Evolutionary conservation across 2,888 invertebrate genomes (phyloP).

Genomic region (Hydraecia micacea): DNA sequence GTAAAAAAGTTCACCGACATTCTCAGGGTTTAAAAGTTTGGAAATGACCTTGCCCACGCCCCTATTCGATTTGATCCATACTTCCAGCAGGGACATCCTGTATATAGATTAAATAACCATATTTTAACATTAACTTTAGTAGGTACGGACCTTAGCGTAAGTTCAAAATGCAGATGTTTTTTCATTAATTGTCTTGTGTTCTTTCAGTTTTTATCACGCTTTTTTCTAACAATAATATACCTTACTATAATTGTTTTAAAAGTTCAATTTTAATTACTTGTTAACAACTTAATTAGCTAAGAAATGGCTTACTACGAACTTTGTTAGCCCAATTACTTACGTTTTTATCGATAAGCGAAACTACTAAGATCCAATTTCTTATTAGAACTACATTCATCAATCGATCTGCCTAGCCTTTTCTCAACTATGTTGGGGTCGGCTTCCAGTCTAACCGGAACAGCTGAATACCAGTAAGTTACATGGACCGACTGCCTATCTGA

Average conservation of each 20-base stretch:
- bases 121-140: background rate
- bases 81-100: too few species aligned
- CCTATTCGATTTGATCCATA: too few species aligned
- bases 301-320: background rate
- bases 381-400: background rate
- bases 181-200: background rate
- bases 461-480: background rate
- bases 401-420: background rate
- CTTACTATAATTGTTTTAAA: background rate
- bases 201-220: background rate
- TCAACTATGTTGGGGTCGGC: background rate
- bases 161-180: background rate
- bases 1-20: too few species aligned
- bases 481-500: background rate
- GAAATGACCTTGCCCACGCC: too few species aligned
- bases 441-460: background rate
- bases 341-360: slow-evolving; percentile 8
- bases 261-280: slow-evolving; percentile 1
- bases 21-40: too few species aligned
- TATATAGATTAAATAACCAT: too few species aligned
- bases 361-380: slow-evolving; percentile 6
- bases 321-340: background rate
- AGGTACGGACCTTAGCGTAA: background rate
- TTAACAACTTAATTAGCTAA: background rate
- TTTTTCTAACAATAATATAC: background rate